Percentiles rank a stretch among this genome's conserved stretches.
These are phyloP conservation scores for Oenanthe oenanthe DNA, from an alignment of 2,113 vertebrate species.

Conservation along the genomic window DNA sequence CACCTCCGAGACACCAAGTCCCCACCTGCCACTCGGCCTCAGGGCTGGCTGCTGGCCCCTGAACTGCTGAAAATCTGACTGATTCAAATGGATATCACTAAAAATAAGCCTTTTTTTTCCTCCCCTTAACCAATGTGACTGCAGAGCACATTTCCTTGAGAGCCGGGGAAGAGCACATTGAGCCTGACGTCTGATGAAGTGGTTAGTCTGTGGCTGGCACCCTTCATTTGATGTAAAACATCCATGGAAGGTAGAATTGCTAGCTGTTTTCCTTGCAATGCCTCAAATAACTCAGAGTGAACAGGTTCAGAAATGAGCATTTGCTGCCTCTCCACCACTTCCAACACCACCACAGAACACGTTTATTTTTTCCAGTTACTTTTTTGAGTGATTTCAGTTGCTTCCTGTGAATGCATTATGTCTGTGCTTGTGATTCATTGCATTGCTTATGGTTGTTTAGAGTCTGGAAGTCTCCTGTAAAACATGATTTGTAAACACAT, in stretches of 20 bases:
- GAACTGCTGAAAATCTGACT: not conserved
- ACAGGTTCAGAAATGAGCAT: not conserved
- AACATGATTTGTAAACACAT: slow-evolving; percentile 12
- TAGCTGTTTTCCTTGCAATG: not conserved
- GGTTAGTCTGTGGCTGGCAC: not conserved
- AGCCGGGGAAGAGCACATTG: not conserved
- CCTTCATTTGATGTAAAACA: not conserved
- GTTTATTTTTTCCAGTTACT: not conserved
- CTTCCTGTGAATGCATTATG: not conserved
- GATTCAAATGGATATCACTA: not conserved
- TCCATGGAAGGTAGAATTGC: not conserved
- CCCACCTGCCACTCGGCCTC: not conserved
- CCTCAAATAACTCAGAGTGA: not conserved
- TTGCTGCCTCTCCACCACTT: not conserved
- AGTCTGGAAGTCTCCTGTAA: not conserved
- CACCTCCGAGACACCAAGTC: not conserved
- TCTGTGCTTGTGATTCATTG: slow-evolving; percentile 37
- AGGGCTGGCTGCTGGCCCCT: not conserved
- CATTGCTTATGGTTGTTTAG: slow-evolving; percentile 1
- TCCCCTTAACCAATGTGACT: not conserved
- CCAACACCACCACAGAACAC: not conserved
- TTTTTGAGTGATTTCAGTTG: not conserved
- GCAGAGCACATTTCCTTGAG: not conserved
- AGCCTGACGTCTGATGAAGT: not conserved
- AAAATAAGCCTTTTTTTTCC: not conserved